phyloP scores from a whole-genome alignment of 2,113 vertebrate species.

The Zeus faber region DNA sequence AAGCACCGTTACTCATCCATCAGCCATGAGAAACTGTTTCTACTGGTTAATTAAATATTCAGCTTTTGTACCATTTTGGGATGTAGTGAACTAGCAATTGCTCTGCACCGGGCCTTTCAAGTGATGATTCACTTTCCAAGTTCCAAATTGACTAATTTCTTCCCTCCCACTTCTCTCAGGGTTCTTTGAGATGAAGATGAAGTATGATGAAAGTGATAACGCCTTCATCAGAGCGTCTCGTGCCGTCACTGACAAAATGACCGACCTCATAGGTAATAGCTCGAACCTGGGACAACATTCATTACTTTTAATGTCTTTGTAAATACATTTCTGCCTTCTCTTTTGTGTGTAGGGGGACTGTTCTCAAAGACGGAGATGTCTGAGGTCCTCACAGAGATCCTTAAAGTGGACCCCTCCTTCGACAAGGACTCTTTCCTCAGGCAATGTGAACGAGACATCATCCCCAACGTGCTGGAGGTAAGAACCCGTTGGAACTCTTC shows the following conservation, averaged over 20 bases:
- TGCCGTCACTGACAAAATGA: constrained; percentile 90
- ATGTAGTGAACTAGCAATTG: background rate
- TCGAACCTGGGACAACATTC: constrained; percentile 10
- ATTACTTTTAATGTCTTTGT: background rate
- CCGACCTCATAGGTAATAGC: constrained; percentile 87
- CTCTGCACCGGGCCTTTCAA: no score
- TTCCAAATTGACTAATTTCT: background rate
- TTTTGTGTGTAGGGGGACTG: constrained; percentile 77
- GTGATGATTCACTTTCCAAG: background rate
- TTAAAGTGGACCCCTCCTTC: constrained; percentile 87
- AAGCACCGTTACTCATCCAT: constrained; percentile 2
- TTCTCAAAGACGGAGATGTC: constrained; percentile 99
- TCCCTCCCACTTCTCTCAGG: constrained; percentile 64
- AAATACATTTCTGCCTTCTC: background rate
- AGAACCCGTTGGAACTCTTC: background rate
- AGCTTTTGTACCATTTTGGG: no score
- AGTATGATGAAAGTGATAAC: constrained; percentile 94
- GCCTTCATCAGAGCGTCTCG: constrained; percentile 87
- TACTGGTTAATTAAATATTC: no score
- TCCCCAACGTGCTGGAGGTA: constrained; percentile 95
- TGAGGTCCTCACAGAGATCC: constrained; percentile 91
- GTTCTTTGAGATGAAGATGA: constrained; percentile 99
- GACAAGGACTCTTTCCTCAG: constrained; percentile 91
- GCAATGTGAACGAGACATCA: constrained; percentile 90
- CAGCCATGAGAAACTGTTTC: background rate